These are phyloP conservation scores for Drosophila mettleri DNA, from an alignment of 2,888 invertebrate genomes.

Conservation along the genomic window DNA sequence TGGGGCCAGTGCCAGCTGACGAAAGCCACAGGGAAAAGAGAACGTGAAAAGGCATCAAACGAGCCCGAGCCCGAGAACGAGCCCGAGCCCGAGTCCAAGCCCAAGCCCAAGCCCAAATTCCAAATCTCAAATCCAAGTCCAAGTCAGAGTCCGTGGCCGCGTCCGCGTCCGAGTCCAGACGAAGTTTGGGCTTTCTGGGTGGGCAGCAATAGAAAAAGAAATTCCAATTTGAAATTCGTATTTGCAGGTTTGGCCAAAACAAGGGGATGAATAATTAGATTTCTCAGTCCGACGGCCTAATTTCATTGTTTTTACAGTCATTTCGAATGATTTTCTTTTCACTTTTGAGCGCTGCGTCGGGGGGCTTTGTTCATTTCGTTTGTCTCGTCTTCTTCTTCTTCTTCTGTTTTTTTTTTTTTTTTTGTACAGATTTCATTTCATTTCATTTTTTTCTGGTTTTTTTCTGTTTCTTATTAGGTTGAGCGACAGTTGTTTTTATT, in stretches of 20 bases:
- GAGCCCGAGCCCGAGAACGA: conserved; percentile 15
- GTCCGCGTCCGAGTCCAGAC: not conserved
- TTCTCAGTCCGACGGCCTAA: conserved; percentile 80
- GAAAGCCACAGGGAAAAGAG: not conserved
- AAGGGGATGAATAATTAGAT: conserved; percentile 84
- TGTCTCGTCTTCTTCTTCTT: not conserved
- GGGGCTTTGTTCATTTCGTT: conserved; percentile 57
- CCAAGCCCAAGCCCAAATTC: not conserved
- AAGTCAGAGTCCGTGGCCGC: conserved; percentile 9
- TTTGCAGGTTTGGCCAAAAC: conserved; percentile 48
- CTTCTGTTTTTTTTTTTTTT: conserved; percentile 26
- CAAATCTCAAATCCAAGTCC: not conserved
- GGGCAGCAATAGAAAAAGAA: conserved; percentile 5
- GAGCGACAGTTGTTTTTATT: conserved; percentile 82
- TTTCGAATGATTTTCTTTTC: conserved; percentile 80
- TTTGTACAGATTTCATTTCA: conserved; percentile 18
- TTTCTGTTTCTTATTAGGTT: conserved; percentile 75
- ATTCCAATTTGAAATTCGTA: conserved; percentile 44
- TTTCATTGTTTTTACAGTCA: conserved; percentile 83
- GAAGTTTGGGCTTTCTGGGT: not conserved
- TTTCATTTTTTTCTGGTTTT: conserved; percentile 20
- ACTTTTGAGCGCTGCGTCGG: conserved; percentile 42
- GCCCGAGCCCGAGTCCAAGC: conserved; percentile 13
- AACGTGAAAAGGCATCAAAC: too few relatives aligned
- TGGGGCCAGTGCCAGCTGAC: conserved; percentile 38